These are phyloP conservation scores for Dasyurus viverrinus DNA, from an alignment of 2,113 vertebrate species.

Conservation along the genomic window DNA sequence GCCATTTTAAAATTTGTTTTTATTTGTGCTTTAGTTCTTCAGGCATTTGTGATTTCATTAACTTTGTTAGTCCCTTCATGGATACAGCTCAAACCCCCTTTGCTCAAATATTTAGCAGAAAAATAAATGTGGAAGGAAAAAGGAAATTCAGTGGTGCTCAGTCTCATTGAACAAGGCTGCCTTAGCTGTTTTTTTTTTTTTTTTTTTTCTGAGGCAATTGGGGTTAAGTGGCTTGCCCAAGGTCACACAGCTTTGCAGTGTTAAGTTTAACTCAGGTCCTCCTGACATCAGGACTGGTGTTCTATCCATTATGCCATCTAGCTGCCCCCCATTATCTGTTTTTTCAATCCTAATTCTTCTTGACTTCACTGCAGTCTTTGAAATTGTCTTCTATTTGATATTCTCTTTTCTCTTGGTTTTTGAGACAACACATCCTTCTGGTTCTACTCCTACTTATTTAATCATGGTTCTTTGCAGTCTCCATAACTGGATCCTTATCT, in stretches of 20 bases:
- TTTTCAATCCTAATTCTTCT: neutral
- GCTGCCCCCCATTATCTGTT: neutral
- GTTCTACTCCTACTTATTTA: neutral
- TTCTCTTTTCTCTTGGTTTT: neutral
- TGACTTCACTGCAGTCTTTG: neutral
- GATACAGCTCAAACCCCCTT: neutral
- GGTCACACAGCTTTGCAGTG: too few species aligned
- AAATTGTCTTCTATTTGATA: too few species aligned
- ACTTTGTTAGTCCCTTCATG: neutral
- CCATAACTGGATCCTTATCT: neutral
- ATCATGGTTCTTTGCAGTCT: neutral
- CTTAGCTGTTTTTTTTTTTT: neutral
- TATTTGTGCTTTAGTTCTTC: neutral
- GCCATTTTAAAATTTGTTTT: neutral
- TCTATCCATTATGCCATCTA: too few species aligned
- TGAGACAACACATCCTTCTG: neutral
- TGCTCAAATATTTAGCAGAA: neutral
- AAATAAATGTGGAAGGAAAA: neutral
- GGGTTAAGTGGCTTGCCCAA: too few species aligned
- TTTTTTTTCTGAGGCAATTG: too few species aligned
- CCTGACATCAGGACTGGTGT: too few species aligned
- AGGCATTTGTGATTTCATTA: neutral
- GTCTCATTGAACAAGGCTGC: neutral
- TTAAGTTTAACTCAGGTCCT: too few species aligned
- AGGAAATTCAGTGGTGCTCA: neutral